Evolutionary conservation across 1,140 invertebrate genomes (phyloP), one percentile per base, ranked within the genome.

Genomic region (Drosophila navojoa): DNA sequence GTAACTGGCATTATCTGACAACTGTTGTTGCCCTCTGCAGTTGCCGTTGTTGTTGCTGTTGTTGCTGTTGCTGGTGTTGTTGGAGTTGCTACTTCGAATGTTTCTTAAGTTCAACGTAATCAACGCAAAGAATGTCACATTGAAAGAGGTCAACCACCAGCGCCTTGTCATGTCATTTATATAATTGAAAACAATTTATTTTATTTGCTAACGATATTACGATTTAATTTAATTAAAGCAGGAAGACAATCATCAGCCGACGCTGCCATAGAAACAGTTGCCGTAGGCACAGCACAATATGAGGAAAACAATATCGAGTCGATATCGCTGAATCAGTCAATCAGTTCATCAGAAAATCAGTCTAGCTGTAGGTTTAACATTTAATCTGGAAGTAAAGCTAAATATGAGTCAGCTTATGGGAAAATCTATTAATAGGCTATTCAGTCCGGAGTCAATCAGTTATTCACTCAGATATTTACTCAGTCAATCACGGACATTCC

Each of bases 101-200:
- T 11, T 13, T 38, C 35, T 38, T 11, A 70, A 77, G 77, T 67
- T 80, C 66, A 75, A 62, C 45, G 67, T 50, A 79, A 81, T 79
- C 79, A 75, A 64, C 67, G 61, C 75, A 63, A 79, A 90, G 85
- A 90, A 81, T 90, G 85, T 85, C 81, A 75, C 85, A 90, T 90
- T 90, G 86, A 90, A 90, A 90, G 85, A 90, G 85, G 86, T 90
- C 85, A 85, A 85, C 77, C 81, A 89, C 81, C 81, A 90, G 81
- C 71, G 81, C 81, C 81, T 86, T 86, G 79, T 72, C 77, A 61
- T 89, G 80, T 89, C 77, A 78, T 71, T 81, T 58, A 77, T 73
- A 71, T 85, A 89, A 89, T 89, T 89, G 71, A 84, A 79, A 57
- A 72, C 85, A 90, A 89, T 89, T 89, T 90, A 89, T 89, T 80